phyloP scores from a whole-genome alignment of 2,888 invertebrate species.

The Dasysyrphus albostriatus region DNA sequence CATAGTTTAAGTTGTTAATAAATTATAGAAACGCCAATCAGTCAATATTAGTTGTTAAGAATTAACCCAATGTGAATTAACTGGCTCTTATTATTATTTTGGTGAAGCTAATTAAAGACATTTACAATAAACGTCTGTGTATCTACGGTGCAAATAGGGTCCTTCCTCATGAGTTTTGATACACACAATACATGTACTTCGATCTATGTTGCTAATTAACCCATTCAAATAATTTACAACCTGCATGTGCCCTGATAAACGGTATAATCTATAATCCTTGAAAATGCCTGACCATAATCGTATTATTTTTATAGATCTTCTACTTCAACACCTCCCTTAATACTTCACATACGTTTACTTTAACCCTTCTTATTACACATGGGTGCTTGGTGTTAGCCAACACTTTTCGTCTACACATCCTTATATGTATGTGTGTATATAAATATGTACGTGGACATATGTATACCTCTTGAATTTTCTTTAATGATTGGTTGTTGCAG shows the following conservation, averaged over 20 bases:
- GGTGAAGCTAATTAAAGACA: no score
- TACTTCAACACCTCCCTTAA: slow-evolving; percentile 6
- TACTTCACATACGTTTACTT: slow-evolving; percentile 12
- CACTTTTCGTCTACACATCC: slow-evolving; percentile 1
- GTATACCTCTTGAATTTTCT: background rate
- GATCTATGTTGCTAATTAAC: slow-evolving; percentile 14
- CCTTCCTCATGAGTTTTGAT: background rate
- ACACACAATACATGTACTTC: background rate
- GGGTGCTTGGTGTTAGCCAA: slow-evolving; percentile 29
- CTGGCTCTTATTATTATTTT: no score
- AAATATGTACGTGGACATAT: no score
- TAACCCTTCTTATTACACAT: slow-evolving; percentile 45
- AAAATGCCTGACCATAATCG: slow-evolving; percentile 26
- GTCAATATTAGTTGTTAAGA: no score
- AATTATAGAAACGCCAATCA: no score
- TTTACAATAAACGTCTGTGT: background rate
- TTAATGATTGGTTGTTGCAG: slow-evolving; percentile 10
- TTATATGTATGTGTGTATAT: background rate
- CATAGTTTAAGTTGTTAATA: no score
- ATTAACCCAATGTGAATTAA: no score
- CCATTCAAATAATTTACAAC: slow-evolving; percentile 15
- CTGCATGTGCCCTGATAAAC: slow-evolving; percentile 29
- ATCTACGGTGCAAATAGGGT: background rate
- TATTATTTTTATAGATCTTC: slow-evolving; percentile 40
- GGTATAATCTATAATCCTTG: slow-evolving; percentile 25